Conservation (phyloP, 2,797 vertebrate species). For the Leuciscus waleckii region DNA sequence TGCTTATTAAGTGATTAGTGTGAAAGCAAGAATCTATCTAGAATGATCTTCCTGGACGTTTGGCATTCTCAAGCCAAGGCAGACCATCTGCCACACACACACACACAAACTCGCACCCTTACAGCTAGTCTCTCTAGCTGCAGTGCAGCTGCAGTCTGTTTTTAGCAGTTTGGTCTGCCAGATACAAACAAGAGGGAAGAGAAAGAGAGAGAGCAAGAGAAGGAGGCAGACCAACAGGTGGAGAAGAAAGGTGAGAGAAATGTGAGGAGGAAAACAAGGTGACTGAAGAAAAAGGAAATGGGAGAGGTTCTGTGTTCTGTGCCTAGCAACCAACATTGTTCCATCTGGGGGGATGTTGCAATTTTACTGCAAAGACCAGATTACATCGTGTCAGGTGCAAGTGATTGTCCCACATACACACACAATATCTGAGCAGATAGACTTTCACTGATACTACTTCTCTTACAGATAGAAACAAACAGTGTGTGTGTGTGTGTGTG, state of each 20-base stretch:
- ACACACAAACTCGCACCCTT: constrained; percentile 16
- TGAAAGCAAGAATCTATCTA: neutral
- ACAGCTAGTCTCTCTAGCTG: constrained; percentile 8
- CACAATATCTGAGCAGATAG: constrained; percentile 47
- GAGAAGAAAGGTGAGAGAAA: constrained; percentile 45
- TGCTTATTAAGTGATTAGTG: constrained; percentile 4
- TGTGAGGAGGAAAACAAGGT: constrained; percentile 48
- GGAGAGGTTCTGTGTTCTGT: constrained; percentile 66
- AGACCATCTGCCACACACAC: constrained; percentile 19
- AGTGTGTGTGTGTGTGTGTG: neutral
- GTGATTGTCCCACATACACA: constrained; percentile 35
- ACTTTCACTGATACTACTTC: constrained; percentile 37
- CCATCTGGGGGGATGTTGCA: constrained; percentile 58
- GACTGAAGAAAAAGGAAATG: constrained; percentile 61
- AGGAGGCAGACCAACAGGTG: constrained; percentile 52
- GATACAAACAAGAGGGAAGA: constrained; percentile 13
- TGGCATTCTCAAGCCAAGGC: constrained; percentile 33
- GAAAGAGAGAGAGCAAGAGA: neutral
- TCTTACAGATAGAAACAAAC: constrained; percentile 41
- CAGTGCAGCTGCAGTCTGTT: constrained; percentile 31
- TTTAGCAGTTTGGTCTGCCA: constrained; percentile 29
- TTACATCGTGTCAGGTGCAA: constrained; percentile 59
- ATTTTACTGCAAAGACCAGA: constrained; percentile 57
- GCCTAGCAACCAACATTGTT: constrained; percentile 73
- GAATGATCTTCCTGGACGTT: neutral